Evolutionary conservation across 2,888 invertebrate genomes (phyloP), one percentile per base, ranked within the genome.

Genomic region (Lagria hirta): DNA sequence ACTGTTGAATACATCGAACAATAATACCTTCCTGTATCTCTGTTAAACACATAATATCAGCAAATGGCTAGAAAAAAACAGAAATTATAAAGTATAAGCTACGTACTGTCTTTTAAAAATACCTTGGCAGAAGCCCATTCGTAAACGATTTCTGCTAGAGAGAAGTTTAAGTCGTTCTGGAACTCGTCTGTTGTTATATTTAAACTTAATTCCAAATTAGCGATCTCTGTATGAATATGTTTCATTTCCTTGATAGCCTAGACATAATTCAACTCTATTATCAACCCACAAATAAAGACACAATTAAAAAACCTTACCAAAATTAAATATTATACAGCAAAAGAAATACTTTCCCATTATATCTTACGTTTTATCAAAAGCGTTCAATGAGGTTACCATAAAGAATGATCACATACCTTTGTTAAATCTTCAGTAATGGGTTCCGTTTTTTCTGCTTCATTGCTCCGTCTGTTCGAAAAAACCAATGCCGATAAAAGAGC

Each of bases 11-110:
- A 64, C 94, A 94, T 32, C 97, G 79, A 0, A 99, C 98, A 58
- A 99, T 97, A 48, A 97, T 90, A 1, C 99, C 99, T 70, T 99
- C 99, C 68, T 99, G 97, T 0, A 96, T 86, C 50, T 94, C 91
- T 0, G 96, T 97, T 36, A 93, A 73, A 55, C 84, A 79, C 83
- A 93, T 94, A 45, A 99, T 96, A 62, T 94, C 88, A 0, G 89
- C 83, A 72, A 99, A 99, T 0, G 94, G 88, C 78, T 93, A 33
- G 27, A 60, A 58, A 43, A 29, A 33, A 33, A 23, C 6, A 22
- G 3, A 16, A 20, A 17, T 38, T 7, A 20, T 10, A 18, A 18
- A 18, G 12, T 4, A n/a, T n/a, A 15, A 22, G 5, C 22, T 23
- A 32, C n/a, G 4, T 18, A 34, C 24, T 18, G 20, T 18, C 5